Evolutionary conservation across 1,140 invertebrate genomes (phyloP).

Genomic region (Brevipalpus yothersi): DNA sequence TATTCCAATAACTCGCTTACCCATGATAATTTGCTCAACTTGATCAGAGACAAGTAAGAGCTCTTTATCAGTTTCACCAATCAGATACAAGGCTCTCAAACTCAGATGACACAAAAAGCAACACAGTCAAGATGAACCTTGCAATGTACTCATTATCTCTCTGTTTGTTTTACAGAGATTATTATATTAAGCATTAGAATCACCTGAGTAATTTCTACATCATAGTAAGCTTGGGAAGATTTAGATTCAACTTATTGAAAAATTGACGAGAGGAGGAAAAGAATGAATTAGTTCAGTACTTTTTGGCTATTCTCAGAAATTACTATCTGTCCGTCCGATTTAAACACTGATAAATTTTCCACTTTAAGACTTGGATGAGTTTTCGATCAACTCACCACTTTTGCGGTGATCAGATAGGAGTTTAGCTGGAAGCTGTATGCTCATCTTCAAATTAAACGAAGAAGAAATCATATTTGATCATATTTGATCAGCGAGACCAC

Average conservation of each 20-base stretch:
- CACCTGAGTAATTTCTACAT: constrained; percentile 12
- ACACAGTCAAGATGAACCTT: constrained; percentile 2
- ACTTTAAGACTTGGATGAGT: no score
- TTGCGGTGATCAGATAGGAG: background rate
- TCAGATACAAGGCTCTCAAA: constrained; percentile 13
- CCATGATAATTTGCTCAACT: constrained; percentile 16
- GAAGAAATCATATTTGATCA: constrained; percentile 39
- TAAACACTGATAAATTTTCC: no score
- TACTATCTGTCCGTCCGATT: no score
- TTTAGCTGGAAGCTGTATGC: background rate
- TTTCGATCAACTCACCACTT: background rate
- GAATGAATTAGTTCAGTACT: constrained; percentile 15
- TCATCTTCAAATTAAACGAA: constrained; percentile 40
- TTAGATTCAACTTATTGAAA: constrained; percentile 13
- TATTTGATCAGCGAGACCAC: constrained; percentile 36
- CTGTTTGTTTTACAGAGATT: background rate
- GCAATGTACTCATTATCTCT: background rate
- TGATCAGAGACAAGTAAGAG: constrained; percentile 21
- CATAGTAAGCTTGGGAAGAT: no score
- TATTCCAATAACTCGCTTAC: no score
- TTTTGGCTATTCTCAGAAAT: constrained; percentile 11
- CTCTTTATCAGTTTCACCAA: constrained; percentile 21
- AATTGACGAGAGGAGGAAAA: constrained; percentile 18
- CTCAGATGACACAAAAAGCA: constrained; percentile 28
- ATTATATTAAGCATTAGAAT: background rate